Evolutionary conservation across 2,888 invertebrate species (phyloP).

Genomic region (Nezara viridula): DNA sequence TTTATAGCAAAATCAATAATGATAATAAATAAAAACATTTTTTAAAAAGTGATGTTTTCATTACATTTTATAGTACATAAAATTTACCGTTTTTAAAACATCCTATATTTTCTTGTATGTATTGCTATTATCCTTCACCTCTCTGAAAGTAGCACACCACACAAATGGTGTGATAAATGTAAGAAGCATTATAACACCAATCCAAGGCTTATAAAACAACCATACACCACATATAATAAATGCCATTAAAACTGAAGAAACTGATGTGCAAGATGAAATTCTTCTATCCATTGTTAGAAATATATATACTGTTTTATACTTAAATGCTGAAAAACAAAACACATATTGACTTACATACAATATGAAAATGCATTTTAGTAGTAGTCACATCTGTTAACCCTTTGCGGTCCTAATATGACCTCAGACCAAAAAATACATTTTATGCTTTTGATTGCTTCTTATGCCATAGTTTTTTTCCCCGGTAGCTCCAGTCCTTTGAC

Average conservation of each 20-base stretch:
- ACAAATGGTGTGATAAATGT: conserved; percentile 59
- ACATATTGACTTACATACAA: not conserved
- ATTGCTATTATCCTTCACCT: conserved; percentile 37
- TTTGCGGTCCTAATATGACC: too few species aligned
- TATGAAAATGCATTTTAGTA: not conserved
- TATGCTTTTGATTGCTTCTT: too few species aligned
- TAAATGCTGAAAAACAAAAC: conserved; percentile 52
- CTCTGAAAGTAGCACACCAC: conserved; percentile 48
- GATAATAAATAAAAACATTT: not conserved
- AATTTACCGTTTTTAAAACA: not conserved
- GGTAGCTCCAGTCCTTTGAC: too few species aligned
- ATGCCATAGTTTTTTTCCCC: too few species aligned
- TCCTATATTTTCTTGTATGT: conserved; percentile 49
- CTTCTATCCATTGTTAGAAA: conserved; percentile 61
- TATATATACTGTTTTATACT: conserved; percentile 53
- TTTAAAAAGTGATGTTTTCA: not conserved
- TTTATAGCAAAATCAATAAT: not conserved
- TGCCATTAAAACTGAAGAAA: conserved; percentile 59
- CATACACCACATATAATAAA: conserved; percentile 61
- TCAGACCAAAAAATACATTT: too few species aligned
- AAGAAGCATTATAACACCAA: conserved; percentile 60
- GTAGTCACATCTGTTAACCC: not conserved
- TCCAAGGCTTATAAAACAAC: conserved; percentile 60
- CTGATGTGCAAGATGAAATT: conserved; percentile 60
- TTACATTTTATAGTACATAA: not conserved